Evolutionary conservation across 2,113 vertebrate species (phyloP).

Genomic region (Saccopteryx leptura): DNA sequence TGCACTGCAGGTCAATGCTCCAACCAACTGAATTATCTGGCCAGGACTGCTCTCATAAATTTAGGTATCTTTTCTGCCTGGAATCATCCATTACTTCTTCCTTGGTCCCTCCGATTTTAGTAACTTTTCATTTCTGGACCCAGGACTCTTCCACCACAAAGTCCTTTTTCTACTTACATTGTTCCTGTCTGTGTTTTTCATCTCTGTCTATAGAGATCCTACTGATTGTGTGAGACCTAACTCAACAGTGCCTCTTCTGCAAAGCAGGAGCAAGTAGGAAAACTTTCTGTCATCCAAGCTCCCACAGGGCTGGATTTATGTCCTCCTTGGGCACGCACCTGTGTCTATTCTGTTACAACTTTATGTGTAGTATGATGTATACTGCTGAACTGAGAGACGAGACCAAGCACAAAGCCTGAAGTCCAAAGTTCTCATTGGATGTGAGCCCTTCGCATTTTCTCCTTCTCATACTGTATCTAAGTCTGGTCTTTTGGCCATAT

Average conservation of each 20-base stretch:
- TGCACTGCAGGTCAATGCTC: no score
- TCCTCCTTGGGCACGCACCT: neutral
- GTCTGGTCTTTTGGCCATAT: neutral
- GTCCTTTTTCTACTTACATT: neutral
- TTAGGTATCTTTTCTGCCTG: neutral
- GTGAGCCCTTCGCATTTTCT: rapidly evolving
- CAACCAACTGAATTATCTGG: no score
- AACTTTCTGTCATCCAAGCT: rapidly evolving
- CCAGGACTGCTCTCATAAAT: neutral
- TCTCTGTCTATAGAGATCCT: neutral
- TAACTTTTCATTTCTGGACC: neutral
- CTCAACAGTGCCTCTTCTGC: neutral
- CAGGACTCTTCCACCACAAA: neutral
- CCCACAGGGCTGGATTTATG: no score
- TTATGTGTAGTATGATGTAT: neutral
- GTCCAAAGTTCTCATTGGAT: neutral
- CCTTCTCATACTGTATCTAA: neutral
- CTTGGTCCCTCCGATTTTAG: neutral
- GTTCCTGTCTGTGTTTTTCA: rapidly evolving
- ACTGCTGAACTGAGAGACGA: neutral
- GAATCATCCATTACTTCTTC: neutral
- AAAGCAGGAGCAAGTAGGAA: neutral
- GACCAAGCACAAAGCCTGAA: neutral
- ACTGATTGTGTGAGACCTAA: neutral
- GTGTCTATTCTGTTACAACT: neutral